Base-by-base conservation (phyloP, 2,797 vertebrate species). In the Tarsius wallacei region DNA sequence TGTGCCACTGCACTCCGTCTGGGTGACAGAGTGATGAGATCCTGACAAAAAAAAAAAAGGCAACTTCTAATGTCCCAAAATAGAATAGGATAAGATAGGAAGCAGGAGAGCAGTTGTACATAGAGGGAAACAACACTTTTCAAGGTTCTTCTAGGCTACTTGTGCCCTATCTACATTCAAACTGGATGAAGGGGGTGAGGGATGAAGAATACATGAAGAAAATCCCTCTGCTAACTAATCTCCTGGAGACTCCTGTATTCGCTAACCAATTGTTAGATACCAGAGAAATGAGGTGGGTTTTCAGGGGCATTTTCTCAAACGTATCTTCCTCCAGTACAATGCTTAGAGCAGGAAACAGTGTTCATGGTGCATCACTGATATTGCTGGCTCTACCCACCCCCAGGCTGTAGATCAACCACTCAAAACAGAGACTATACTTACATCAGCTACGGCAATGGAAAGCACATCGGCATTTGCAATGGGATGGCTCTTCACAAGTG, bases 381-480 rank as follows among this genome's bases (percentile, higher is more conserved):
- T 0, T 1, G 47, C n/a, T 42, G 73, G 36, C 87, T 81, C 59
- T 57, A 61, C 2, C 59, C 59, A 31, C 8, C 4, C 57, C 22
- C 36, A 63, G 26, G 64, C 1, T 57, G 0, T n/a, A 77, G 0
- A 74, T 33, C 22, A 76, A 76, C 36, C 22, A 47, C 64, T 64
- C 63, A 33, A 33, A 93, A 73, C 6, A 26, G 26, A 61, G 66
- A 33, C 47, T 1, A 42, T 78, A 80, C 98, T 98, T 76, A 99
- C 99, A 98, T 99, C 98, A 0, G 99, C 99, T 1, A 99, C 98
- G 0, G 99, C 98, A 91, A 99, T 98, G 0, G 99, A 98, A 94
- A 99, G 98, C 5, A 99, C 99, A 0, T 99, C 99, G 47, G 99
- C 99, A 96, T 98, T 99, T 93, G 99, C 99, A 47, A 99, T 84